Percentiles rank a stretch among this genome's conserved stretches.
phyloP scores from a whole-genome alignment of 2,888 invertebrate species.

The Colostygia pectinataria region DNA sequence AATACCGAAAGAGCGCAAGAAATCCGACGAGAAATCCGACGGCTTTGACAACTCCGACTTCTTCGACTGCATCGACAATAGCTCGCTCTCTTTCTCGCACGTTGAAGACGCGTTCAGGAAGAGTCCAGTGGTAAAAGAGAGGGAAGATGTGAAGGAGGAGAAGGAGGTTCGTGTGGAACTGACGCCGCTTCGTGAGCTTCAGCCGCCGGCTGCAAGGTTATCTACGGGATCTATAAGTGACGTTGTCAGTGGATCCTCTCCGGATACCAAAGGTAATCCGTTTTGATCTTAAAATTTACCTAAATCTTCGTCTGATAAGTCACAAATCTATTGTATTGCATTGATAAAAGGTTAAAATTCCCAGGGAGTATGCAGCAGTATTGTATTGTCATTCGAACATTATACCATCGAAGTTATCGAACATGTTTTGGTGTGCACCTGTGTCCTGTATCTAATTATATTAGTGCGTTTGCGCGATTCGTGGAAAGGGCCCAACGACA shows the following conservation, averaged over 20 bases:
- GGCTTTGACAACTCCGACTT: slow-evolving; percentile 79
- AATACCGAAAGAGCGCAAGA: slow-evolving; percentile 74
- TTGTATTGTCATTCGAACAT: too few species aligned
- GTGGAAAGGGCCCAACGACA: too few species aligned
- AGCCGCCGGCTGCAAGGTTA: slow-evolving; percentile 71
- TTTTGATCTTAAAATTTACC: too few species aligned
- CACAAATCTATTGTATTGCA: too few species aligned
- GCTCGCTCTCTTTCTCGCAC: slow-evolving; percentile 74
- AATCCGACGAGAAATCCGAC: slow-evolving; percentile 79
- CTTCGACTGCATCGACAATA: slow-evolving; percentile 80
- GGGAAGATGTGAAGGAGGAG: slow-evolving; percentile 59
- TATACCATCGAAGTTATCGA: too few species aligned
- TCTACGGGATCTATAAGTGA: slow-evolving; percentile 86
- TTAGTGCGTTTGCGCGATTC: too few species aligned
- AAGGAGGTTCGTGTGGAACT: slow-evolving; percentile 49
- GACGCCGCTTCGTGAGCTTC: slow-evolving; percentile 44
- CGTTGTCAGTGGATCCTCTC: slow-evolving; percentile 85
- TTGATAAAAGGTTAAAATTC: too few species aligned
- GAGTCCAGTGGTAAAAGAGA: slow-evolving; percentile 69
- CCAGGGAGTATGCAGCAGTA: too few species aligned
- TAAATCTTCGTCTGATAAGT: too few species aligned
- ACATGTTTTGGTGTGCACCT: too few species aligned
- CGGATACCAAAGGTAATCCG: slow-evolving; percentile 80
- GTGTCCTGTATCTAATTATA: too few species aligned
- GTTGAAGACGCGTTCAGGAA: slow-evolving; percentile 79